Evolutionary conservation across 2,797 vertebrate species (phyloP).

Genomic region (Anableps anableps): DNA sequence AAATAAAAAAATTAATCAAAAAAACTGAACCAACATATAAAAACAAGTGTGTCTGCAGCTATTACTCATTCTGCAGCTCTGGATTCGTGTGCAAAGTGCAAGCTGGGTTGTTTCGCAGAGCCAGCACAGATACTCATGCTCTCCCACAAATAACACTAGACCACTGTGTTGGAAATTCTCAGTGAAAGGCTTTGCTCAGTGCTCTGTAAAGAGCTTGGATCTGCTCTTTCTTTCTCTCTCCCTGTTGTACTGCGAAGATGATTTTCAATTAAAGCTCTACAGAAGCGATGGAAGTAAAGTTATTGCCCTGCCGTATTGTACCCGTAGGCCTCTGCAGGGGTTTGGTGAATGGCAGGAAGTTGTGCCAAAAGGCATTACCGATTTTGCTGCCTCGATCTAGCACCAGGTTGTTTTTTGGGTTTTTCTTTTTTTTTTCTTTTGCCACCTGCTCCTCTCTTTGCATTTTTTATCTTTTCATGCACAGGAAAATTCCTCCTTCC

Average conservation of each 20-base stretch:
- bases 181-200: slow-evolving; percentile 27
- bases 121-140: slow-evolving; percentile 11
- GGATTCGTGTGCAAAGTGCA: slow-evolving; percentile 35
- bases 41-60: neutral
- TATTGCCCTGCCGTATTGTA: slow-evolving; percentile 45
- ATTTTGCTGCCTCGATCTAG: slow-evolving; percentile 43
- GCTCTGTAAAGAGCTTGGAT: slow-evolving; percentile 49
- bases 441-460: slow-evolving; percentile 35
- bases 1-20: neutral
- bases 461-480: slow-evolving; percentile 12
- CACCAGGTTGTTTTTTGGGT: slow-evolving; percentile 13
- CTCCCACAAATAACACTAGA: slow-evolving; percentile 31
- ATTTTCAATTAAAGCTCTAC: slow-evolving; percentile 73
- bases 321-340: slow-evolving; percentile 40
- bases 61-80: neutral
- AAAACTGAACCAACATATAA: neutral
- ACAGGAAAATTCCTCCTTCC: neutral
- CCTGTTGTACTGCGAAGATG: slow-evolving; percentile 56
- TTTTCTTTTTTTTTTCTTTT: no score
- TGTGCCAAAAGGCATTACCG: slow-evolving; percentile 63
- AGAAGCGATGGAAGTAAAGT: slow-evolving; percentile 45
- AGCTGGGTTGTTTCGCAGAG: slow-evolving; percentile 28
- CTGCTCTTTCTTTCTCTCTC: slow-evolving; percentile 36
- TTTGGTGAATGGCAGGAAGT: slow-evolving; percentile 31
- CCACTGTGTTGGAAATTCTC: slow-evolving; percentile 24